Conservation (phyloP, 2,888 invertebrate genomes). For the Agrotis ipsilon region DNA sequence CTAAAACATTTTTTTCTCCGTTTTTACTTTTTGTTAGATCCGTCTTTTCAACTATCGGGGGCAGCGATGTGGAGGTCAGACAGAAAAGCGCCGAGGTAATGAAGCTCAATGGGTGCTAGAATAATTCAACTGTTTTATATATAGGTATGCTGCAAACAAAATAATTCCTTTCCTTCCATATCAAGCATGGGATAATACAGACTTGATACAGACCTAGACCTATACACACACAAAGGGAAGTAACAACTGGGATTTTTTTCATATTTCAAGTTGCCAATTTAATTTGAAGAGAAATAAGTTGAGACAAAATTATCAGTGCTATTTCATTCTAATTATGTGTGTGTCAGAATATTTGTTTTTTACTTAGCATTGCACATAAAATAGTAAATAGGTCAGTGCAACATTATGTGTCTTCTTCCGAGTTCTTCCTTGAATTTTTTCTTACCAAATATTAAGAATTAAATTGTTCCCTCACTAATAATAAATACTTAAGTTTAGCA, state of each 20-base stretch:
- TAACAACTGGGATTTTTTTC: not conserved
- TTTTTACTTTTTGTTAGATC: too few species aligned
- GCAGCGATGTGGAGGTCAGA: too few species aligned
- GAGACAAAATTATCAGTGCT: not conserved
- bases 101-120: not conserved
- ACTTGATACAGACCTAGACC: not conserved
- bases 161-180: not conserved
- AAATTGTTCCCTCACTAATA: not conserved
- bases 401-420: too few species aligned
- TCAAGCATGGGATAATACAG: not conserved
- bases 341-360: conserved; percentile 3
- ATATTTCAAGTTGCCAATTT: not conserved
- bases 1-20: too few species aligned
- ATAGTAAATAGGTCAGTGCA: too few species aligned
- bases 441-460: conserved; percentile 2
- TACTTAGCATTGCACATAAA: not conserved
- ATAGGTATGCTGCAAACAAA: too few species aligned
- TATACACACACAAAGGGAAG: not conserved
- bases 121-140: not conserved
- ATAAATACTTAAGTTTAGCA: conserved; percentile 10
- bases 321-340: too few species aligned
- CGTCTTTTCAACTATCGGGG: too few species aligned
- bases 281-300: not conserved
- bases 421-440: too few species aligned
- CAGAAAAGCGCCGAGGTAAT: not conserved